Percentiles rank a stretch among this genome's conserved stretches.
These are phyloP conservation scores for Callopanchax toddi DNA, from an alignment of 2,113 vertebrate species.

Conservation along the genomic window DNA sequence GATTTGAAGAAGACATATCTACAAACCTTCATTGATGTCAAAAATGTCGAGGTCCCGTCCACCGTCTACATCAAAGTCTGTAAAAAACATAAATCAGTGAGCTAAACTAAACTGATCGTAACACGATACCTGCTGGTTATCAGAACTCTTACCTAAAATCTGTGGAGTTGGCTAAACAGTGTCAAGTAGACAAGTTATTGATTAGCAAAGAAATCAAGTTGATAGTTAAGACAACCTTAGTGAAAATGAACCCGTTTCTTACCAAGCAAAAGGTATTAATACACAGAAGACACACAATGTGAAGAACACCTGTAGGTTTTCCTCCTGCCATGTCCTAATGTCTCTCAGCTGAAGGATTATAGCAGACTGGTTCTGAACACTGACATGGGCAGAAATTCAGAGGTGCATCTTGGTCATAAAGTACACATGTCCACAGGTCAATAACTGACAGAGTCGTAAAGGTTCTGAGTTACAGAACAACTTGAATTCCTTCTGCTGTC, in stretches of 20 bases:
- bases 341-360: not conserved
- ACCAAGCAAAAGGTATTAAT: constrained; percentile 59
- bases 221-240: not conserved
- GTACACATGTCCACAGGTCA: constrained; percentile 21
- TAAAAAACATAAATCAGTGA: constrained; percentile 12
- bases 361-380: not conserved
- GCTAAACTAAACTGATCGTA: constrained; percentile 12
- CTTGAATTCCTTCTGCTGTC: constrained; percentile 13
- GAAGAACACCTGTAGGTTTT: constrained; percentile 12
- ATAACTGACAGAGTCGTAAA: constrained; percentile 64
- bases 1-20: not conserved
- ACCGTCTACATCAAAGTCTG: constrained; percentile 86
- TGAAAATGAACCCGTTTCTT: constrained; percentile 34
- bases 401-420: constrained; percentile 6
- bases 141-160: constrained; percentile 53
- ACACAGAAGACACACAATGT: constrained; percentile 44
- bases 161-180: constrained; percentile 47
- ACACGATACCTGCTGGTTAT: too few species aligned
- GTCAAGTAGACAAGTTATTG: not conserved
- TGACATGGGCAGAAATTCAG: not conserved
- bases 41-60: constrained; percentile 89
- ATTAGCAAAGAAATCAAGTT: not conserved
- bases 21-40: constrained; percentile 90
- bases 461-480: constrained; percentile 29
- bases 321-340: constrained; percentile 27